These are phyloP conservation scores for Ptychoptera contaminata DNA, from an alignment of 2,888 invertebrate genomes.

Conservation along the genomic window DNA sequence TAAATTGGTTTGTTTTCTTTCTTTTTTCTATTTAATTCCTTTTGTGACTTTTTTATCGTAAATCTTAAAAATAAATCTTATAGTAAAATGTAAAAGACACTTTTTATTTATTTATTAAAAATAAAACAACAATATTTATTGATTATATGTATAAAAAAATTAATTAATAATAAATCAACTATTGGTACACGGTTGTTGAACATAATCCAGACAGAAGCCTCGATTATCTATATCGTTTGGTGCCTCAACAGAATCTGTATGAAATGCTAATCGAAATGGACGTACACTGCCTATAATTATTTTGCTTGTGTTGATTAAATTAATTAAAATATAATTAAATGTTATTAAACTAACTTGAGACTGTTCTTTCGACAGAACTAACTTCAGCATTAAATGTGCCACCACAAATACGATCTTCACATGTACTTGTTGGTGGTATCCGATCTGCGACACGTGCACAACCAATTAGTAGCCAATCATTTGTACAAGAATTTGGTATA, in stretches of 20 bases:
- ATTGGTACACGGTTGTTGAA: slow-evolving; percentile 73
- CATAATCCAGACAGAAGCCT: slow-evolving; percentile 69
- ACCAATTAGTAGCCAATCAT: slow-evolving; percentile 67
- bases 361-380: slow-evolving; percentile 47
- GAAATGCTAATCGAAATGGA: slow-evolving; percentile 63
- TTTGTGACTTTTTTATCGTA: too few species aligned
- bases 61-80: too few species aligned
- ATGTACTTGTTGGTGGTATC: slow-evolving; percentile 39
- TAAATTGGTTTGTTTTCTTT: too few species aligned
- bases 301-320: background rate
- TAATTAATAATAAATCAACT: slow-evolving; percentile 10
- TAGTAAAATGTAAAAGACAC: too few species aligned
- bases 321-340: background rate
- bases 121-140: too few species aligned
- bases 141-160: too few species aligned
- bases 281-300: slow-evolving; percentile 52
- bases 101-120: too few species aligned
- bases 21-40: too few species aligned
- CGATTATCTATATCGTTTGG: slow-evolving; percentile 59
- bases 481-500: slow-evolving; percentile 52
- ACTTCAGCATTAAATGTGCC: slow-evolving; percentile 63
- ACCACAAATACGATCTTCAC: slow-evolving; percentile 69
- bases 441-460: slow-evolving; percentile 41
- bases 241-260: slow-evolving; percentile 61
- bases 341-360: slow-evolving; percentile 45